These are phyloP conservation scores for Dione juno DNA, from an alignment of 2,888 invertebrate species.

Conservation along the genomic window DNA sequence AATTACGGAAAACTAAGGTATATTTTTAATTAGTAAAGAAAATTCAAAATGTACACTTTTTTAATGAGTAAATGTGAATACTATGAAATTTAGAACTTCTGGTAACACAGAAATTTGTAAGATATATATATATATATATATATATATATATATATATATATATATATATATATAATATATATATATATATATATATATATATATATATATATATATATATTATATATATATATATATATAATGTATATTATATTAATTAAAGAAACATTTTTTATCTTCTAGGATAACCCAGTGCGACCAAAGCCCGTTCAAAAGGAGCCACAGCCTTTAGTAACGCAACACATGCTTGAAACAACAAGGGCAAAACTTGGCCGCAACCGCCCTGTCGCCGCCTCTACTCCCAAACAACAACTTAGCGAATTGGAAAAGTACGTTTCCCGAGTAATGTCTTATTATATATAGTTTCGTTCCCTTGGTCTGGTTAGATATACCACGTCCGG, in stretches of 20 bases:
- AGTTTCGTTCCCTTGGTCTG: background rate
- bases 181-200: too few species aligned
- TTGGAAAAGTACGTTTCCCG: constrained; percentile 66
- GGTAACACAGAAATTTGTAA: too few species aligned
- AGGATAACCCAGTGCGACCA: constrained; percentile 71
- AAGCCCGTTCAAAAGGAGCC: constrained; percentile 57
- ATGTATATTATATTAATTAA: too few species aligned
- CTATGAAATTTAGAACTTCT: background rate
- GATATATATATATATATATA: too few species aligned
- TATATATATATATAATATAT: too few species aligned
- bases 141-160: too few species aligned
- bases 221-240: too few species aligned
- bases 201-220: too few species aligned
- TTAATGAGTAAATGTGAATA: background rate
- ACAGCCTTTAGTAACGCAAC: constrained; percentile 71
- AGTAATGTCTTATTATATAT: background rate
- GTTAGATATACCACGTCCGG: too few species aligned
- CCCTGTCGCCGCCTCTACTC: constrained; percentile 77
- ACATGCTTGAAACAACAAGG: constrained; percentile 71
- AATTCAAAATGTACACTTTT: background rate
- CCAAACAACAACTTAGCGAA: constrained; percentile 72
- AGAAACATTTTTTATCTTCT: background rate
- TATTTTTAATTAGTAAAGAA: background rate
- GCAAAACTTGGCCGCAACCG: constrained; percentile 76
- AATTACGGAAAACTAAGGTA: constrained; percentile 75